Percentiles rank a stretch among this genome's conserved stretches.
phyloP scores from a whole-genome alignment of 2,797 vertebrate genomes.

The Ctenochaetus hawaiiensis region DNA sequence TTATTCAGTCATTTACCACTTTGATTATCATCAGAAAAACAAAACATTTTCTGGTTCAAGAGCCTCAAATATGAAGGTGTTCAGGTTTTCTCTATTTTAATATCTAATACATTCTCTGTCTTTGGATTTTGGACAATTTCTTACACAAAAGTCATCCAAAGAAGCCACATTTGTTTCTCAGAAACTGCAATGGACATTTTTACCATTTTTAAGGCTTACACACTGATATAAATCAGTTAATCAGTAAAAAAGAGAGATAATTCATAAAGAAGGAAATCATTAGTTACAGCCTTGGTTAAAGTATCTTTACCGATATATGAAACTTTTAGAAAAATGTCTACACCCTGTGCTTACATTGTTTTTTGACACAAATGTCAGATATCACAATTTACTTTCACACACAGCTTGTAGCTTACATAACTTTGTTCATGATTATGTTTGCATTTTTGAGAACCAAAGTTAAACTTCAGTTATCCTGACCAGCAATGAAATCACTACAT shows the following conservation, averaged over 20 bases:
- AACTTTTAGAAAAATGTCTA: background rate
- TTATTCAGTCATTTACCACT: background rate
- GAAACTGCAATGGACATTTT: background rate
- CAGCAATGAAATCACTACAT: conserved; percentile 3
- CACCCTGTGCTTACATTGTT: no score
- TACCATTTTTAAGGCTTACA: background rate
- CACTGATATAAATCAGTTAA: background rate
- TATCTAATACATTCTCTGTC: background rate
- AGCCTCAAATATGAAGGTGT: background rate
- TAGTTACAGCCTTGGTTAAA: background rate
- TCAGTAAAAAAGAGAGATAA: background rate
- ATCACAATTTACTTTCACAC: background rate
- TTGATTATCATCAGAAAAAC: background rate
- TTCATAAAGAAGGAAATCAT: background rate
- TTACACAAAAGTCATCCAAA: background rate
- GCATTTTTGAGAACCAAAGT: background rate
- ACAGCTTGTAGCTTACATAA: background rate
- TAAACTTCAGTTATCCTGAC: background rate
- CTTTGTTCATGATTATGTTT: background rate
- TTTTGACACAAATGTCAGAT: background rate
- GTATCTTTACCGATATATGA: background rate
- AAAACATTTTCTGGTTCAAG: background rate
- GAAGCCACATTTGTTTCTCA: background rate
- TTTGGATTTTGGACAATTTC: background rate
- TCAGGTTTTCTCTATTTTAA: conserved; percentile 1